Base-by-base conservation (phyloP, 1,140 invertebrate genomes). In the Pissodes strobi region DNA sequence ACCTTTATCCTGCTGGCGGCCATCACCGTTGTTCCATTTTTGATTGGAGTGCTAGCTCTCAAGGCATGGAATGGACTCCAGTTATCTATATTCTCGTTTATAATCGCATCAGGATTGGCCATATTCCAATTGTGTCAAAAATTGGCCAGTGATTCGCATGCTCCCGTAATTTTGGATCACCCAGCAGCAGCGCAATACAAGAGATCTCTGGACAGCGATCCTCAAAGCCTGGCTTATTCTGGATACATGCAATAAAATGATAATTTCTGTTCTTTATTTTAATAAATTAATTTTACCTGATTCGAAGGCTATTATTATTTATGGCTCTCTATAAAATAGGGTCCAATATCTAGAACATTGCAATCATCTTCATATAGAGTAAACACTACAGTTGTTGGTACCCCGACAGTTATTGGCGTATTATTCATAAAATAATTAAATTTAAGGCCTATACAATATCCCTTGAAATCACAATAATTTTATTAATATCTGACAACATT, bases 111-210 rank as follows among this genome's bases (percentile, higher is more conserved):
- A 59, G 90, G 88, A 66, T 82, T 93, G 74, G 90, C 91, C 63
- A 88, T 93, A 77, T 93, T 93, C 85, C 90, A 92, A 77, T 81
- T 93, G 38, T 92, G 90, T 82, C 92, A 92, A 77, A 93, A 93
- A 83, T 88, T 93, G 67, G 89, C 89, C 34, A 84, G 88, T 62
- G 89, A 91, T 76, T 82, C 85, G 52, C 87, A 88, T 64, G 84
- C 87, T 1, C 82, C 83, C 75, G 87, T 25, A 85, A 87, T 19
- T 88, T 89, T 72, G 88, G 87, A 41, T 86, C 87, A 2, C 90
- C 73, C 65, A 38, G 66, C 76, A 69, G 61, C 60, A 69, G 64
- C 62, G 68, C 59, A 49, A 73, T 57, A 69, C 86, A 52, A 25
- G 34, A 48, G 39, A 22, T 52, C 41, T 38, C 84, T 84, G 38